phyloP scores from a whole-genome alignment of 2,888 invertebrate genomes.

The Aproaerema taeniolella region DNA sequence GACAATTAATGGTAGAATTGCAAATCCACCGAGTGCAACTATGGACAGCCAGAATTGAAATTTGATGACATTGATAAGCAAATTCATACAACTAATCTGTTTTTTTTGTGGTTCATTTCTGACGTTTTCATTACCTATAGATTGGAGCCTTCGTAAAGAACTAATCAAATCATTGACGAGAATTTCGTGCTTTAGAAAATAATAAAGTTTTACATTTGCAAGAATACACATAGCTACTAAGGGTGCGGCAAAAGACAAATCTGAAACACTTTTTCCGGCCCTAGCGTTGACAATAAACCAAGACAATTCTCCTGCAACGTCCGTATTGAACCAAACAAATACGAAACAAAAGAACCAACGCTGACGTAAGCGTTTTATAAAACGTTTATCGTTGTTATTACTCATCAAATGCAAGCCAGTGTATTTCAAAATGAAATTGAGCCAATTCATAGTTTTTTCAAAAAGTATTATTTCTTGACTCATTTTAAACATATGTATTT shows the following conservation, averaged over 20 bases:
- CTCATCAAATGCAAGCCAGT: slow-evolving; percentile 28
- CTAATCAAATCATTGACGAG: slow-evolving; percentile 28
- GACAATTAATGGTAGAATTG: slow-evolving; percentile 28
- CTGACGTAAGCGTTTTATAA: slow-evolving; percentile 22
- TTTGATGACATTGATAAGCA: slow-evolving; percentile 23
- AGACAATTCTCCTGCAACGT: slow-evolving; percentile 22
- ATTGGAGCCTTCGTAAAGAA: slow-evolving; percentile 23
- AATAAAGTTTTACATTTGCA: slow-evolving; percentile 32
- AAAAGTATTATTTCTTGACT: slow-evolving; percentile 23
- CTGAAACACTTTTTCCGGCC: slow-evolving; percentile 23
- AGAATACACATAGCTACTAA: slow-evolving; percentile 32
- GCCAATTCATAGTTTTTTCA: slow-evolving; percentile 22
- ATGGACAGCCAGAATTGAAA: slow-evolving; percentile 17
- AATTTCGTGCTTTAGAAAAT: slow-evolving; percentile 27
- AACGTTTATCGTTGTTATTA: slow-evolving; percentile 24
- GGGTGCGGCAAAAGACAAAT: slow-evolving; percentile 34
- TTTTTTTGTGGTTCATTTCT: slow-evolving; percentile 14
- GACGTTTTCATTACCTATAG: background rate
- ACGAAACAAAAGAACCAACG: slow-evolving; percentile 28
- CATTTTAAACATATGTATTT: slow-evolving; percentile 17
- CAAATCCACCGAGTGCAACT: slow-evolving; percentile 26
- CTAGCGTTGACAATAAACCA: slow-evolving; percentile 26
- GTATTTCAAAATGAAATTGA: slow-evolving; percentile 13
- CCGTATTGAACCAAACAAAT: slow-evolving; percentile 21
- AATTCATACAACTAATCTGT: slow-evolving; percentile 19